Evolutionary conservation across 2,888 invertebrate genomes (phyloP), one percentile per base, ranked within the genome.

Genomic region (Drosophila prostipennis): DNA sequence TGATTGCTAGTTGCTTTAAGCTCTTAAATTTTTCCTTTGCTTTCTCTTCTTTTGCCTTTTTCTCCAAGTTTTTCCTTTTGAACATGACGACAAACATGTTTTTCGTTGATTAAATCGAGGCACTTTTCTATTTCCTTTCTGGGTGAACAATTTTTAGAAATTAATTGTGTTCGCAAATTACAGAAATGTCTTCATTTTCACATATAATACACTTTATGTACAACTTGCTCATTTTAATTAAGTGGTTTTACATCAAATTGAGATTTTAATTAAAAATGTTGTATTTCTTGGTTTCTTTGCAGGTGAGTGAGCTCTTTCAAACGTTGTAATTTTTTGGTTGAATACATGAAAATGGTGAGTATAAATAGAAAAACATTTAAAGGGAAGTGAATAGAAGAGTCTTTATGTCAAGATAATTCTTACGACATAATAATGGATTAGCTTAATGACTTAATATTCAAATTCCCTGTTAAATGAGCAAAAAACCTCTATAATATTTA

Each of bases 101-200:
- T 3, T 75, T 76, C 64, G 57, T 79, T 78, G 73, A 83, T 83
- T 85, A 79, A 72, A 70, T 79, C 48, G 59, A 36, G 67, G 55
- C 69, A 65, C 37, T 53, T 42, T 53, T 57, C 37, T 48, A 56
- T 42, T 23, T 45, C 39, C 43, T 13, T 36, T 11, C 10, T 10
- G 13, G 10, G n/a, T 32, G 4, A 54, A 36, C 16, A 43, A 43
- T 26, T 42, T 16, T 16, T 19, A 14, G 32, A 54, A 23, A 23
- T 59, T 43, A 59, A 42, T 19, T 54, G 26, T n/a, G 6, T 19
- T 19, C 5, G 26, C 36, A 39, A 53, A 13, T 36, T 16, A 11
- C 23, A 55, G n/a, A 68, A 54, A 54, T 65, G 64, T 75, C 67
- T 78, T 68, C 56, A 65, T 23, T 13, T 16, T 6, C 10, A 5